Evolutionary conservation across 2,797 vertebrate species (phyloP), one percentile per base, ranked within the genome.

Genomic region (Tapirus indicus): DNA sequence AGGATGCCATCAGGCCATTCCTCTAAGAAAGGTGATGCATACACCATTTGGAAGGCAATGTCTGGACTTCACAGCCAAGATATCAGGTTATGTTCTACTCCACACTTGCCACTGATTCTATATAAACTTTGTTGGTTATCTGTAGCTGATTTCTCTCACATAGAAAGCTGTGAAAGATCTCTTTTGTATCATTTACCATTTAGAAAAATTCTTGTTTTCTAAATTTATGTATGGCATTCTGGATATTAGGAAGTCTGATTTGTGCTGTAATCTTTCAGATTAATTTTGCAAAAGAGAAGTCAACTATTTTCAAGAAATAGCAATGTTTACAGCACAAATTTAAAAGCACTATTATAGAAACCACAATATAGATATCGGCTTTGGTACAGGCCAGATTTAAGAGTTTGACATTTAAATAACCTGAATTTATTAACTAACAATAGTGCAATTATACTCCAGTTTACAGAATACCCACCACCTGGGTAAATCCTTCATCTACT

Each of bases 311-410:
- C 35, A 96, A 92, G 32, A 95, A 95, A 85, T 12, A 95, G 21
- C 56, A 60, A 75, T 27, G 14, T 69, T 77, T 91, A 14, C 17
- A 86, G 41, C 83, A 96, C 41, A 94, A 74, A 66, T 69, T 58
- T 92, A 89, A 95, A 64, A 84, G 77, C n/a, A 71, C 41, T 62
- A 95, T 92, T 96, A 93, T 6, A 92, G 52, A 97, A 96, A 91
- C 44, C 75, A 35, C 47, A 86, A 89, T 68, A 79, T 7, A 77
- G 68, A 85, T 44, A 93, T 13, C 69, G 18, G 60, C 62, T 95
- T 93, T 95, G 80, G 9, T 79, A 95, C 9, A 66, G 10, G 14
- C 20, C 83, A 88, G 25, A 82, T 72, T 94, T 95, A 94, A 69
- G 83, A 97, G 52, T 80, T 84, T 41, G 91, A 74, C 54, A 90